A percentile compares a stretch with the other conserved stretches of the same genome.
phyloP scores from a whole-genome alignment of 2,797 vertebrate species.

The Oryzias sinensis region DNA sequence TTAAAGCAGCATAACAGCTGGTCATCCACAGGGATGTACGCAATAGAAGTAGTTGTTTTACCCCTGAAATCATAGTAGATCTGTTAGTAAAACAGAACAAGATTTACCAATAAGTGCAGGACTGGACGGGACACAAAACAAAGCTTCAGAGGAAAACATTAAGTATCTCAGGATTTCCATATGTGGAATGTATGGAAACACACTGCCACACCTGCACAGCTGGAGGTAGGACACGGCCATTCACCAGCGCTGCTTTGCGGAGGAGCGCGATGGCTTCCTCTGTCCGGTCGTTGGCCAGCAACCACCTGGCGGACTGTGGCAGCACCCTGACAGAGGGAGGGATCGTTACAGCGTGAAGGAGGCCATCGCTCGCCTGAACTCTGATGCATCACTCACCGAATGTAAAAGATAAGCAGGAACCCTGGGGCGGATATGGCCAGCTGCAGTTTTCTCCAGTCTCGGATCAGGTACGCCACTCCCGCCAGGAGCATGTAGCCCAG shows the following conservation, averaged over 20 bases:
- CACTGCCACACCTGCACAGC: slow-evolving; percentile 52
- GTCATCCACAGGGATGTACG: too few species aligned
- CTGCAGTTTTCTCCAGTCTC: slow-evolving; percentile 85
- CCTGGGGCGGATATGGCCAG: slow-evolving; percentile 75
- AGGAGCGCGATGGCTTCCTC: slow-evolving; percentile 82
- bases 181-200: not conserved
- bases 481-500: slow-evolving; percentile 81
- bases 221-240: slow-evolving; percentile 73
- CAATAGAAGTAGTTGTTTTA: too few species aligned
- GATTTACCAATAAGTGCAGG: too few species aligned
- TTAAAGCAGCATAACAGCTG: too few species aligned
- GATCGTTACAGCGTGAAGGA: too few species aligned
- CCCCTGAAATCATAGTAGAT: too few species aligned
- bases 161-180: too few species aligned
- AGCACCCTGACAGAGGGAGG: slow-evolving; percentile 48
- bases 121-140: not conserved
- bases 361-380: not conserved
- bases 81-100: too few species aligned
- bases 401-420: slow-evolving; percentile 79
- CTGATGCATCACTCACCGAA: slow-evolving; percentile 66
- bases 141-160: not conserved
- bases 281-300: slow-evolving; percentile 75
- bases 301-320: slow-evolving; percentile 70
- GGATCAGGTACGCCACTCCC: slow-evolving; percentile 80
- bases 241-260: slow-evolving; percentile 80